Base-by-base conservation (phyloP, 2,113 vertebrate species). In the Benthochromis sp. region DNA sequence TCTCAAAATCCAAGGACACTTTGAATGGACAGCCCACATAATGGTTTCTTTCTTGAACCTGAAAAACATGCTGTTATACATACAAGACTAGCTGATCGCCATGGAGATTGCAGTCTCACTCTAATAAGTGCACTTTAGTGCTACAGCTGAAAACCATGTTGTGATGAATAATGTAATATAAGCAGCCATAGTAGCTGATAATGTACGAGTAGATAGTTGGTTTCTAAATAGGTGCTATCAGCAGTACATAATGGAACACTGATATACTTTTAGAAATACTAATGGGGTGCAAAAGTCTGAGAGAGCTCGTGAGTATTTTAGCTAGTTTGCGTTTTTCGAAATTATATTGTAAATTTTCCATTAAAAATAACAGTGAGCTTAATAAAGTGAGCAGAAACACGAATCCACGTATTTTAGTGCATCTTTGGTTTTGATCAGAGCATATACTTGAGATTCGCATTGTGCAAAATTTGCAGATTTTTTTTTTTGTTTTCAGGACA, bases 1-100 rank as follows among this genome's bases (percentile, higher is more conserved):
- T 9, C 69, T 89, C 80, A 85, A 47, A 47, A 71, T 13, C 27
- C 92, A 93, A 92, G 93, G 94, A 6, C 92, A 59, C 84, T 76
- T 31, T 66, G 83, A 91, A 87, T 82, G 19, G 52, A 61, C 13
- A 82, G 43, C 61, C 24, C 76, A 91, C 63, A 59, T 29, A 66
- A 47, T 17, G 17, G 8, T 69, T 86, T 80, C 45, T 79, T 84
- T 36, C 6, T 34, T 19, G 29, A 55, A 81, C 31, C 16, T 40
- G 38, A 43, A 81, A 73, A 69, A 61, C 84, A 38, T 87, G 66
- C 82, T 14, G 5, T 24, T 5, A 9, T 19, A 71, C 14, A 83
- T 45, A 88, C 50, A 83, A 52, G 27, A 13, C 73, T 52, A 8
- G 45, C 45, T 78, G 73, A 78, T 78, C 19, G 45, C 27, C 73